Base-by-base conservation (phyloP, 2,888 invertebrate species). In the Leptarthrus brevirostris region DNA sequence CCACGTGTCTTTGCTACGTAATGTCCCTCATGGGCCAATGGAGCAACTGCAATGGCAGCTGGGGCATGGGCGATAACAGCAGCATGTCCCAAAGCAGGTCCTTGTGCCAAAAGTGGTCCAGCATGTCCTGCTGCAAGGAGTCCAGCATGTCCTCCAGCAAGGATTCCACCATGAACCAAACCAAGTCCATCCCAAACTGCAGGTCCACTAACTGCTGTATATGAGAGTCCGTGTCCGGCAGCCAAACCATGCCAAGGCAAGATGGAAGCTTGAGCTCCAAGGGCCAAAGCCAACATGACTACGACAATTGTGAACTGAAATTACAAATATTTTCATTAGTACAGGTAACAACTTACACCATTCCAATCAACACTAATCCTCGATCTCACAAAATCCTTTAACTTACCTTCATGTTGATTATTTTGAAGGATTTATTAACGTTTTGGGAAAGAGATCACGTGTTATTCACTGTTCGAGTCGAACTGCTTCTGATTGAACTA, bases 1-100 rank as follows among this genome's bases (percentile, higher is more conserved):
- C 84, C 84, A 78, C 83, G 84, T 34, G 83, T 84, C 78, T 84
- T 81, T 74, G 84, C 84, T 3, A 84, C 82, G 76, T 84, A 84
- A 56, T 80, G 81, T 74, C 83, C 83, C 76, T 81, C 81, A 78
- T 81, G 81, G 76, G 86, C 79, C 82, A 86, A 34, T 12, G 69
- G 82, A 80, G 82, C 77, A 80, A 82, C 80, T 82, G 82, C 16
- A 80, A 84, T 79, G 82, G 86, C 79, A 83, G 86, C 83, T 80
- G 84, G 78, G 82, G 84, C 73, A 75, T 79, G 74, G 84, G 85
- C 5, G 1, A 81, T 3, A 76, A 79, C 6, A 85, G 86, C 74
- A 2, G 86, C 86, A 78, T 84, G 84, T 1, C 71, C 53, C 4
- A 71, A 40, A 36, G 36, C 24, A 26, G 56, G 71, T 40, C 70